Evolutionary conservation across 2,797 vertebrate genomes (phyloP).

Genomic region (Coracias cyanogaster): DNA sequence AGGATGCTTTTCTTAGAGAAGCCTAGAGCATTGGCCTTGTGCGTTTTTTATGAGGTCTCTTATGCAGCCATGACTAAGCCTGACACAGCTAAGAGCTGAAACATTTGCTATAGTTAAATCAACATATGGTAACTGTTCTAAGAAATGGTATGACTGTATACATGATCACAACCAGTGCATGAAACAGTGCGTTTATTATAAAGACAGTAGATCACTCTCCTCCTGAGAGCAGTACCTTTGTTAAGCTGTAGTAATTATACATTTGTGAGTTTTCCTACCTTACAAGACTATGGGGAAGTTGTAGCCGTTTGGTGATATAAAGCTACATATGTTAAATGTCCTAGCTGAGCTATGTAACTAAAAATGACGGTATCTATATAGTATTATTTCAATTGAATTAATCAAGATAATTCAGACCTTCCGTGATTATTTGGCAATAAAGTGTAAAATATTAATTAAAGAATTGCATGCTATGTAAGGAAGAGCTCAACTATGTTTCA

Average conservation of each 20-base stretch:
- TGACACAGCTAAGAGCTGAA: background rate
- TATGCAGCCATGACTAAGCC: background rate
- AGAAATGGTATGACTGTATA: background rate
- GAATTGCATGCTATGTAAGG: background rate
- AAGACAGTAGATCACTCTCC: background rate
- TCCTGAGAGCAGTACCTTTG: background rate
- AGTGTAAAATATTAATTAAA: background rate
- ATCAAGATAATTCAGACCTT: background rate
- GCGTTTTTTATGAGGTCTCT: background rate
- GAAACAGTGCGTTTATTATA: background rate
- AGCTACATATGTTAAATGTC: background rate
- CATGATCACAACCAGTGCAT: background rate
- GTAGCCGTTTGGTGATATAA: background rate
- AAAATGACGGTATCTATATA: background rate
- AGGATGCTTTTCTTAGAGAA: background rate
- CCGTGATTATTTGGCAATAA: background rate
- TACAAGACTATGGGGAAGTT: background rate
- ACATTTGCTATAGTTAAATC: background rate
- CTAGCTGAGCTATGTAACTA: background rate
- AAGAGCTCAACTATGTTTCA: background rate
- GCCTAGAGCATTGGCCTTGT: background rate
- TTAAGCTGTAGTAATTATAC: background rate
- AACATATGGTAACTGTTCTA: accelerated
- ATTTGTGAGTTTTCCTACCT: background rate
- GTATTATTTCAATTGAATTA: background rate